These are phyloP conservation scores for Mesochorus sp. DNA, from an alignment of 2,888 invertebrate genomes.

Conservation along the genomic window DNA sequence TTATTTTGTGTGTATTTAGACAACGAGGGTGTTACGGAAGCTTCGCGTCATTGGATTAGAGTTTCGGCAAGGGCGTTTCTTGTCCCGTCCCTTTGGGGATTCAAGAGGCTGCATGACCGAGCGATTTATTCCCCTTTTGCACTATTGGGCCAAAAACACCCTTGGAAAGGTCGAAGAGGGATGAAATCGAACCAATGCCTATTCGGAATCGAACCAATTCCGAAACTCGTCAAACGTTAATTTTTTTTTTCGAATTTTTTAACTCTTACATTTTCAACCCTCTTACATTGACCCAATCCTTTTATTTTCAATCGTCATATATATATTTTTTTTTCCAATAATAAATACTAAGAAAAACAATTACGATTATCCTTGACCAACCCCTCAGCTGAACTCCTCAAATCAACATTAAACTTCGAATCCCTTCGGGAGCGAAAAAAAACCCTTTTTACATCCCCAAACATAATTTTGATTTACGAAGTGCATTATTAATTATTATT, in stretches of 20 bases:
- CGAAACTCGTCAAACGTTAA: background rate
- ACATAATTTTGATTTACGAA: background rate
- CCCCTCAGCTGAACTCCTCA: background rate
- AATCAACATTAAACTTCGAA: background rate
- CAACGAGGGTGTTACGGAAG: conserved; percentile 1
- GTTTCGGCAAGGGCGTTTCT: conserved; percentile 52
- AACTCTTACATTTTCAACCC: too few relatives aligned
- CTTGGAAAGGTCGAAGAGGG: conserved; percentile 6
- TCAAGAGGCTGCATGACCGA: conserved; percentile 36
- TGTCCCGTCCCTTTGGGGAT: conserved; percentile 18
- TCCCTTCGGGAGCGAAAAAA: background rate
- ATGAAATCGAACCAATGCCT: conserved; percentile 44
- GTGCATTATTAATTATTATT: background rate
- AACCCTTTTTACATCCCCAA: background rate
- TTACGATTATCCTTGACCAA: background rate
- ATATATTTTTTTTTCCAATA: background rate
- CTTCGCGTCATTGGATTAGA: conserved; percentile 53
- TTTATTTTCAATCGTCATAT: background rate
- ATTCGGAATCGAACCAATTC: conserved; percentile 5
- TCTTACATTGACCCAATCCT: background rate
- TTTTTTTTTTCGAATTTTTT: background rate
- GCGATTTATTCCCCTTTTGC: conserved; percentile 31
- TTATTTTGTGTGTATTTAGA: background rate
- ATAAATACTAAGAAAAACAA: background rate
- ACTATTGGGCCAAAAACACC: conserved; percentile 44